phyloP scores from a whole-genome alignment of 2,797 vertebrate genomes.

The Jordanella pulchra region DNA sequence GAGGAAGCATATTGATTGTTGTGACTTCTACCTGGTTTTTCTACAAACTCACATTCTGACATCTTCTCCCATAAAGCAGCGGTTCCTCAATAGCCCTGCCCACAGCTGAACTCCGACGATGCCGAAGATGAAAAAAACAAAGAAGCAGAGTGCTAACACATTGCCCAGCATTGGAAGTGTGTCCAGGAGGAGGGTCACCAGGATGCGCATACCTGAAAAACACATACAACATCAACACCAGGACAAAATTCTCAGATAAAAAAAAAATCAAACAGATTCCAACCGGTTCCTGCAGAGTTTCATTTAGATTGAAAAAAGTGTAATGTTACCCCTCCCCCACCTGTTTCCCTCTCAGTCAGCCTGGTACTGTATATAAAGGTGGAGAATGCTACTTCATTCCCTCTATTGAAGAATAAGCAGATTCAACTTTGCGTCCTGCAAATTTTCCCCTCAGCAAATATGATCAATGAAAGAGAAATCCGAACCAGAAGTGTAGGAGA shows the following conservation, averaged over 20 bases:
- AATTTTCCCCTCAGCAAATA: no score
- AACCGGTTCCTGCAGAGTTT: neutral
- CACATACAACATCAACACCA: slow-evolving; percentile 39
- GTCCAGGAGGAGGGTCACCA: slow-evolving; percentile 94
- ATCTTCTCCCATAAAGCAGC: slow-evolving; percentile 91
- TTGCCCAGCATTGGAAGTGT: slow-evolving; percentile 97
- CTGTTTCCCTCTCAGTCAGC: neutral
- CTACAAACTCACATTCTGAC: slow-evolving; percentile 84
- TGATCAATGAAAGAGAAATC: no score
- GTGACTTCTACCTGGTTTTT: slow-evolving; percentile 38
- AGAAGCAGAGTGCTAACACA: slow-evolving; percentile 94
- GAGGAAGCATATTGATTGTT: slow-evolving; percentile 16
- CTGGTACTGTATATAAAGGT: no score
- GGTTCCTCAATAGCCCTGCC: slow-evolving; percentile 93
- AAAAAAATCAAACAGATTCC: neutral
- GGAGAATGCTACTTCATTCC: no score
- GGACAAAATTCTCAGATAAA: slow-evolving; percentile 5
- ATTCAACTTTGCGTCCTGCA: no score
- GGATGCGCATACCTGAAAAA: slow-evolving; percentile 89
- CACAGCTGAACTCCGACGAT: slow-evolving; percentile 96
- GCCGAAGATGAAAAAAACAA: slow-evolving; percentile 98
- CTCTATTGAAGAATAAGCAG: no score
- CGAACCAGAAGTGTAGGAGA: no score
- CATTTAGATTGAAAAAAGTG: neutral
- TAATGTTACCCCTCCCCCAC: neutral